Evolutionary conservation across 2,888 invertebrate genomes (phyloP).

Genomic region (Opisthograptis luteolata): DNA sequence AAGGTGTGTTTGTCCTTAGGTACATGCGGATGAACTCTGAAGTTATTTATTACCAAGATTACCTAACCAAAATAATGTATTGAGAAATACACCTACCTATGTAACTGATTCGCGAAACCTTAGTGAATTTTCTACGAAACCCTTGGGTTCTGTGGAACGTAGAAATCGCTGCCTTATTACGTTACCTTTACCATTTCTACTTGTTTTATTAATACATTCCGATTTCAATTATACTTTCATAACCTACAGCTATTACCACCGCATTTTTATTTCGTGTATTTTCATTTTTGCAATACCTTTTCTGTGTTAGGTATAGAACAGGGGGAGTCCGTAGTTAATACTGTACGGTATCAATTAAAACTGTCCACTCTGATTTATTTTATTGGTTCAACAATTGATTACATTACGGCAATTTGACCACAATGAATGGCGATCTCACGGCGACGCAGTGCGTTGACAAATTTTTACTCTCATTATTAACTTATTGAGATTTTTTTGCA

Average conservation of each 20-base stretch:
- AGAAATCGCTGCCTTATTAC: too few species aligned
- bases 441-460: conserved; percentile 61
- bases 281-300: conserved; percentile 11
- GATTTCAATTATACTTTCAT: not conserved
- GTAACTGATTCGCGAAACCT: too few species aligned
- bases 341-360: conserved; percentile 80
- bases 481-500: too few species aligned
- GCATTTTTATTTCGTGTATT: not conserved
- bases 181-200: too few species aligned
- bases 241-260: not conserved
- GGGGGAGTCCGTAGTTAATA: conserved; percentile 66
- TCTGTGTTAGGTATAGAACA: conserved; percentile 33
- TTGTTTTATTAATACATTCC: not conserved
- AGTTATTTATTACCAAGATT: too few species aligned
- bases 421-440: conserved; percentile 74
- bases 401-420: conserved; percentile 83
- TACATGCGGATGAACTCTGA: too few species aligned
- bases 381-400: conserved; percentile 83
- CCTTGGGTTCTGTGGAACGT: too few species aligned
- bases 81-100: too few species aligned
- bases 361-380: conserved; percentile 82
- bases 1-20: too few species aligned
- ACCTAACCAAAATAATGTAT: too few species aligned
- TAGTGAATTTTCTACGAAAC: too few species aligned
- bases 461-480: conserved; percentile 9